Percentiles rank a stretch among this genome's conserved stretches.
Evolutionary conservation across 1,140 invertebrate species (phyloP).

Genomic region (Drosophila jambulina): DNA sequence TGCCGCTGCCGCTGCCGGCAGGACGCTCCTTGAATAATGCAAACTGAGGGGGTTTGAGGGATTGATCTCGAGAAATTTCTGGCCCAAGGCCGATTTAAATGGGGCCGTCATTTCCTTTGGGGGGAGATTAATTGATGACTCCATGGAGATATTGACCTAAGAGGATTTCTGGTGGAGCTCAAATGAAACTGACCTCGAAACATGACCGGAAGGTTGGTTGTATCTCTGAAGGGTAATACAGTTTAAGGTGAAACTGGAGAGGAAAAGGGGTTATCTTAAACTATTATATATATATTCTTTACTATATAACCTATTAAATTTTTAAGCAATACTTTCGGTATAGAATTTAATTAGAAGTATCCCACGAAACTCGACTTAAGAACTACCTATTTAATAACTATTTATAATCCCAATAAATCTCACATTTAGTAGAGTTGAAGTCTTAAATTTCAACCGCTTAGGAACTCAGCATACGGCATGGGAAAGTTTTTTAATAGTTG

Average conservation of each 20-base stretch:
- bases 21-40: slow-evolving; percentile 13
- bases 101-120: not conserved
- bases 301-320: too few relatives aligned
- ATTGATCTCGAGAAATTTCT: slow-evolving; percentile 11
- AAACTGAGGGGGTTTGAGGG: not conserved
- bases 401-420: not conserved
- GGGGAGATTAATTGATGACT: slow-evolving; percentile 4
- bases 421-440: too few relatives aligned
- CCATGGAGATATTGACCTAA: not conserved
- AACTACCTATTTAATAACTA: too few relatives aligned
- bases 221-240: not conserved
- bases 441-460: not conserved
- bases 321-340: too few relatives aligned
- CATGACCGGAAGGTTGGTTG: not conserved
- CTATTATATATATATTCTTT: too few relatives aligned
- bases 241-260: not conserved
- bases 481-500: slow-evolving; percentile 2
- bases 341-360: too few relatives aligned
- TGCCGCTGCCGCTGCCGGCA: not conserved
- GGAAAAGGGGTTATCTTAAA: too few relatives aligned
- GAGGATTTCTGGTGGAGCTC: not conserved
- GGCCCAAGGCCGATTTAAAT: not conserved
- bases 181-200: not conserved
- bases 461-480: not conserved
- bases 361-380: too few relatives aligned